Evolutionary conservation across 2,797 vertebrate genomes (phyloP), one percentile per base, ranked within the genome.

Genomic region (Allobates femoralis): DNA sequence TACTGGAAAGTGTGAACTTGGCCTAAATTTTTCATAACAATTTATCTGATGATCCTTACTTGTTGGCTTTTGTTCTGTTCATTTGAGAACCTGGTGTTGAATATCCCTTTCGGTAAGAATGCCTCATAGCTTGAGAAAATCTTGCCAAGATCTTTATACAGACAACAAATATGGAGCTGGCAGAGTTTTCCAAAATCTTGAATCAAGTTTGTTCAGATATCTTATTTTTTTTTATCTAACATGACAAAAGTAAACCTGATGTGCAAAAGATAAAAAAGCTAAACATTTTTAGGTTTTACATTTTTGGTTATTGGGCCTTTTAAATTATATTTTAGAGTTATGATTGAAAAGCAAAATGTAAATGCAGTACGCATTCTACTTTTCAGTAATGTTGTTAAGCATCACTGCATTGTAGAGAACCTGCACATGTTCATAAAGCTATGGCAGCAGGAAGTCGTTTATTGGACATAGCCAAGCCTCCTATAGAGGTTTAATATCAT

Each of bases 181-280:
- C 86, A 71, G 60, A 26, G 41, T 18, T 28, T 64, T 30, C 34
- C 34, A 81, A n/a, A 75, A 82, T 86, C 51, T 82, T 76, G 15
- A 82, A 82, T 67, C 81, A 71, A 32, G 66, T 4, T 50, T 79
- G 79, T 81, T 50, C 50, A 86, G 55, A 81, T 75, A 71, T 84
- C 34, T 53, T 37, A 69, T 83, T 78, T 87, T 56, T 87, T 58
- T 66, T 58, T 16, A n/a, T 11, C 56, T 34, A 74, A 66, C 67
- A 66, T 32, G 67, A 53, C 66, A 80, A 80, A 30, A n/a, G 2
- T 18, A 28, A 74, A 66, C n/a, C 15, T 84, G 56, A 84, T 84
- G 37, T 58, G 55, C 41, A 60, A 79, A 78, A 77, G 32, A 69
- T n/a, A 55, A 77, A 83, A 78, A 83, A 66, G n/a, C 11, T 32